Evolutionary conservation across 2,888 invertebrate genomes (phyloP), one percentile per base, ranked within the genome.

Genomic region (Neoaliturus tenellus): DNA sequence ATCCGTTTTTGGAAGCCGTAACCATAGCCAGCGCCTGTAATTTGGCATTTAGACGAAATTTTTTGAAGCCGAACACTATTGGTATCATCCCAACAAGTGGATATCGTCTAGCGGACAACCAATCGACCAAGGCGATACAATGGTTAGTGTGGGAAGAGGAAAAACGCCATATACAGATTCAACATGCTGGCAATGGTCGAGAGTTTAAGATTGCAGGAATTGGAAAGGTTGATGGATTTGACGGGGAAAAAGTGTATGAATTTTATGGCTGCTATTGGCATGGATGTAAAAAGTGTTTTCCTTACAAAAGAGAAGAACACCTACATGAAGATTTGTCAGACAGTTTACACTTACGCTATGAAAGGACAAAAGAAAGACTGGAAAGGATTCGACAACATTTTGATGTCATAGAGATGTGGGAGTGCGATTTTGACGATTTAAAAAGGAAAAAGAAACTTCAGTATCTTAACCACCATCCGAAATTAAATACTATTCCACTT

Each of bases 1-100:
- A 87, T 31, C 88, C 88, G 0, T 89, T 89, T 81, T 62, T 84
- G 0, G 88, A 89, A 73, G 85, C 87, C 6, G 83, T 82, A 0
- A 89, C 89, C 0, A 86, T 87, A 8, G 86, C 87, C 6, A 83
- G 85, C 6, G 88, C 88, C 2, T 89, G 88, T 69, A 88, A 81
- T n/a, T 10, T 73, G 0, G 83, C 69, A 0, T 85, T 81, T 35
- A 23, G 78, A 31, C 85, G 86, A 28, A 88, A 88, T 20, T 88
- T 87, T 85, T 80, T 89, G 6, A 85, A 88, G 85, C 51, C 85
- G 5, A 80, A 88, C 8, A 87, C 86, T 0, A 88, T 89, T 10
- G 89, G 87, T 6, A 84, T 89, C 3, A 86, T 89, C 17, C 89
- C 89, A 0, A 71, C 58, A 4, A 81, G 69, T 0, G 89, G 89